Base-by-base conservation (phyloP, 2,888 invertebrate species). In the Amaurobius ferox region DNA sequence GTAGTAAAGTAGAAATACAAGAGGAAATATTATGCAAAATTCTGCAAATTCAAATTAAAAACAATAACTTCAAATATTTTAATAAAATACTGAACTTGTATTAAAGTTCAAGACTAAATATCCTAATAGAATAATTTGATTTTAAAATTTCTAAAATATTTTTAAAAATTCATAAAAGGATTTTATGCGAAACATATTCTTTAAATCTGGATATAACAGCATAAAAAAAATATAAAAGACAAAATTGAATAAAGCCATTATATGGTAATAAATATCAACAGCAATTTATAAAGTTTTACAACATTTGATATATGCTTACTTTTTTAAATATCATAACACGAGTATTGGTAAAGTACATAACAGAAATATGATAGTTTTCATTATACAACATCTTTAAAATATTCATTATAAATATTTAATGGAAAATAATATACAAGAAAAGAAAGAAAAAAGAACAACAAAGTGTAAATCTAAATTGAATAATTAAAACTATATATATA, bases 281-380 rank as follows among this genome's bases (percentile, higher is more conserved):
- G 55, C 13, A 55, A 55, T 55, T 55, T 23, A 44, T 44, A 44
- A 13, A 44, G 44, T 44, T 44, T 44, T 44, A 55, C 23, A 55
- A 55, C 55, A 55, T 55, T 55, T 55, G 55, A 55, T 55, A 55
- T 55, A 55, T 23, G 55, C 55, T 55, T 55, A 55, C 23, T 23
- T 23, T 55, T 55, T 55, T 23, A 55, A 3, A 55, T 55, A 55
- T 55, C 23, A 23, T 55, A 55, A 55, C 55, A 55, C 11, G 55
- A 23, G 5, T 6, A 23, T 5, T 19, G 1, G 55, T 55, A 55
- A 55, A 55, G 2, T 55, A 55, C 23, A 55, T 55, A 55, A 55
- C 55, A 55, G 55, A 55, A 55, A 55, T 55, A 55, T 23, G 23
- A 55, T 55, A 55, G 5, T 55, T 55, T 55, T 55, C 23, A 23